A percentile compares a stretch with the other conserved stretches of the same genome.
Evolutionary conservation across 2,888 invertebrate genomes (phyloP).

Genomic region (Myopa tessellatipennis): DNA sequence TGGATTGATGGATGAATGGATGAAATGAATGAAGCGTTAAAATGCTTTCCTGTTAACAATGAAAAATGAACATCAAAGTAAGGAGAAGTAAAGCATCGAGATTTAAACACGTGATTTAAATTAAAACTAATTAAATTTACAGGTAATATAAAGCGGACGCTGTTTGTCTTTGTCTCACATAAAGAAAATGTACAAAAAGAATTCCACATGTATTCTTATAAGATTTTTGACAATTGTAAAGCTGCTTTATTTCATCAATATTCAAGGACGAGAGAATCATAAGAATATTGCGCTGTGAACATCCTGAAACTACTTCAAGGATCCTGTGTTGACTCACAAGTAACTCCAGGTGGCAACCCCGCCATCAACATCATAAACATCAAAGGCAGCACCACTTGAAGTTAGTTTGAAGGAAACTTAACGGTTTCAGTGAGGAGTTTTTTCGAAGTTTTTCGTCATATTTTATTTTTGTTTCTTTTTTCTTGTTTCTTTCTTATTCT

Average conservation of each 20-base stretch:
- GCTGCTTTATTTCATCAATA: too few relatives aligned
- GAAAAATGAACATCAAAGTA: background rate
- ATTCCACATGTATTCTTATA: too few relatives aligned
- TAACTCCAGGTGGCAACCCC: too few relatives aligned
- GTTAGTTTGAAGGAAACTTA: background rate
- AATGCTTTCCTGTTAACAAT: background rate
- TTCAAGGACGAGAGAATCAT: too few relatives aligned
- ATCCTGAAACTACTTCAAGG: too few relatives aligned
- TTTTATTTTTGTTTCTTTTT: background rate
- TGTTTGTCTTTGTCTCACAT: too few relatives aligned
- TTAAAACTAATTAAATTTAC: slow-evolving; percentile 4
- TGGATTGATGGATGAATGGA: background rate
- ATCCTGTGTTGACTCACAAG: too few relatives aligned
- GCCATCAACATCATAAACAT: background rate
- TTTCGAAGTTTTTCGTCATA: background rate
- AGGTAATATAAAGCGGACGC: background rate
- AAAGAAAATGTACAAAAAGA: too few relatives aligned
- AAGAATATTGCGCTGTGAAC: too few relatives aligned
- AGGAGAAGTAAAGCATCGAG: background rate
- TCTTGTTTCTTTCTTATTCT: background rate
- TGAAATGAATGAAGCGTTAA: background rate
- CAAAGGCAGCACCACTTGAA: background rate
- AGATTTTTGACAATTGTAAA: too few relatives aligned
- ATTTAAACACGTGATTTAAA: background rate
- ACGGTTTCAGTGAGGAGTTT: background rate